A percentile compares a stretch with the other conserved stretches of the same genome.
Conservation (phyloP, 2,888 invertebrate genomes). For the Nematopogon swammerdamellus region DNA sequence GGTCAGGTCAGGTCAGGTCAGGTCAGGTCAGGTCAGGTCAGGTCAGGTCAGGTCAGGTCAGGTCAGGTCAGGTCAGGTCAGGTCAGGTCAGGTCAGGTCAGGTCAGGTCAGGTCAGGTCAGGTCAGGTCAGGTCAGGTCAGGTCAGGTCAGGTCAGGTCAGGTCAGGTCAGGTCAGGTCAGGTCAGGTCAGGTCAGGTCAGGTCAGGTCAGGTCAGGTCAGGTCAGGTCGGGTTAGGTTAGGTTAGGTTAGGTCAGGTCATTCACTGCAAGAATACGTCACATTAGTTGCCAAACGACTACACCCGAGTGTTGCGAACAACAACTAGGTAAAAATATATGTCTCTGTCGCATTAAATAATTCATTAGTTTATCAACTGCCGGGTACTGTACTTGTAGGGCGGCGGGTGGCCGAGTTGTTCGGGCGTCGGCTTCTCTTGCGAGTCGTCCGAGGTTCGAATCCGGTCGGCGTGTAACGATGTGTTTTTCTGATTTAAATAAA, state of each 20-base stretch:
- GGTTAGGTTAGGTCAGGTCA: background rate
- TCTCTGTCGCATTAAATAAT: too few relatives aligned
- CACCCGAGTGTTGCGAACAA: too few relatives aligned
- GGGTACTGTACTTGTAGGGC: too few relatives aligned
- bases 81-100: constrained; percentile 9
- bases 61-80: constrained; percentile 10
- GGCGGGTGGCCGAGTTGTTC: too few relatives aligned
- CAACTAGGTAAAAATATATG: too few relatives aligned
- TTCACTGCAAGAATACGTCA: too few relatives aligned
- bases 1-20: constrained; percentile 10
- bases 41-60: constrained; percentile 11
- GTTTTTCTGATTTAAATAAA: too few relatives aligned
- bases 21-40: constrained; percentile 11
- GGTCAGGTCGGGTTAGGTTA: background rate
- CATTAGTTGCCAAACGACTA: too few relatives aligned
- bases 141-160: background rate
- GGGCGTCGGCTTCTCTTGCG: too few relatives aligned
- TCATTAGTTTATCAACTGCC: too few relatives aligned
- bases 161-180: background rate
- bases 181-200: background rate
- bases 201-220: constrained; percentile 1
- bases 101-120: background rate
- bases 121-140: background rate
- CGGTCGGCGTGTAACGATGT: too few relatives aligned
- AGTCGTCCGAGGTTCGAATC: too few relatives aligned